Base-by-base conservation (phyloP, 1,140 invertebrate species). In the Neodiprion lecontei region DNA sequence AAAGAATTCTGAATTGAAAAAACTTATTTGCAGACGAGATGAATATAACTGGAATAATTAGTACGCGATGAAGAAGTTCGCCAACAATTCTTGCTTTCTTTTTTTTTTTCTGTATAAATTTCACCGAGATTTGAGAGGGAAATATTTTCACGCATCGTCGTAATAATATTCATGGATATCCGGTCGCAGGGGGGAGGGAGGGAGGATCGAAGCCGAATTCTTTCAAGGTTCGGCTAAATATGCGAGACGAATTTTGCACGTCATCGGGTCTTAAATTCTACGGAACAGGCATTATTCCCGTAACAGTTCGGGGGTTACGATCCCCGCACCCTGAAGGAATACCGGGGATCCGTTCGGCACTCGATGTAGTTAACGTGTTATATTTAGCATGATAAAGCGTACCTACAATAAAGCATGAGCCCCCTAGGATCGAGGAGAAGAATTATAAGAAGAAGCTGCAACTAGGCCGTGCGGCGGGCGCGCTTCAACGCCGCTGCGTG, bases 311-410 rank as follows among this genome's bases (percentile, higher is more conserved):
- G 28, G 28, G 53, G 4, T 14, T 14, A 5, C 53, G 53, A 40
- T 17, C 53, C 53, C 8, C 28, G 28, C 28, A 40, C 28, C 28
- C 28, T 40, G 53, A 4, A 8, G 53, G 53, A 12, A 9, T 7
- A 61, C 2, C 11, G n/a, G 53, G 53, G 53, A 61, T 61, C 53
- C 66, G 67, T 66, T 73, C 82, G 86, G 88, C 88, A 87, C 87
- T 84, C 83, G 81, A 85, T 88, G 86, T 89, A 89, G 87, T 89
- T 89, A 89, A 89, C 87, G 88, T 89, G 88, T 89, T 88, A 88
- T 87, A 88, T 88, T 89, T 89, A 88, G 88, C 87, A 89, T 88
- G 86, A 88, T 88, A 89, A 89, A 86, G 79, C 83, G 80, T 40
- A 40, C 28, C 28, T 40, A 40, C 5, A 40, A 88, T 86, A 88